These are phyloP conservation scores for Redunca redunca DNA, from an alignment of 2,113 vertebrate species.

Conservation along the genomic window DNA sequence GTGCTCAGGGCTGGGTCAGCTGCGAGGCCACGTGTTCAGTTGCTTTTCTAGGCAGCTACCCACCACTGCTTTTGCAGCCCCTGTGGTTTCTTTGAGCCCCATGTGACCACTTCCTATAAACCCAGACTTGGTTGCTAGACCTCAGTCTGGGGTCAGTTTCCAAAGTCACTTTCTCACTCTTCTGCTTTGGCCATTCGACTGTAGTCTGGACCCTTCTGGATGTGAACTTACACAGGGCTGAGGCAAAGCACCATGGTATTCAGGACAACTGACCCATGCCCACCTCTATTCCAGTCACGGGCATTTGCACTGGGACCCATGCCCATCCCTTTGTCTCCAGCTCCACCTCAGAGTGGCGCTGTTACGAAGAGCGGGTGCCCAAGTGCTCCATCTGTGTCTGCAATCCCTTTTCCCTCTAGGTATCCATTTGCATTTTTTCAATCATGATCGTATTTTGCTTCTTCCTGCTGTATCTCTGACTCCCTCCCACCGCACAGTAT, in stretches of 20 bases:
- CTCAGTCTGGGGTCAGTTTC: background rate
- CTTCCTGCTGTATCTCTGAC: background rate
- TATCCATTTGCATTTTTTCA: constrained; percentile 58
- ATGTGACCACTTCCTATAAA: background rate
- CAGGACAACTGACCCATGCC: background rate
- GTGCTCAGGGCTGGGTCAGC: background rate
- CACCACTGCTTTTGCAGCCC: fast-evolving
- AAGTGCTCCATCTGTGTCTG: background rate
- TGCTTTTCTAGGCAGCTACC: background rate
- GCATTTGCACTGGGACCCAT: background rate
- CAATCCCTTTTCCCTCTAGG: background rate
- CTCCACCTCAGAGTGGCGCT: background rate
- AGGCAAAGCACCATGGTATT: background rate
- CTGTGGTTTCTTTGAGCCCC: background rate
- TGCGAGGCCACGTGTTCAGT: background rate
- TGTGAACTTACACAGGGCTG: background rate
- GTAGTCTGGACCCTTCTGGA: background rate
- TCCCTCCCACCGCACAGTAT: background rate
- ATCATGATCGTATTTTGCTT: constrained; percentile 46
- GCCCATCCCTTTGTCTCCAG: background rate
- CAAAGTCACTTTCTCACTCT: background rate
- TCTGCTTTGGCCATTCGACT: background rate
- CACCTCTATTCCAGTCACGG: background rate
- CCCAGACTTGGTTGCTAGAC: background rate
- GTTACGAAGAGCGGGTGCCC: background rate